These are phyloP conservation scores for Drosophila atroscutellata DNA, from an alignment of 2,888 invertebrate genomes.

Conservation along the genomic window DNA sequence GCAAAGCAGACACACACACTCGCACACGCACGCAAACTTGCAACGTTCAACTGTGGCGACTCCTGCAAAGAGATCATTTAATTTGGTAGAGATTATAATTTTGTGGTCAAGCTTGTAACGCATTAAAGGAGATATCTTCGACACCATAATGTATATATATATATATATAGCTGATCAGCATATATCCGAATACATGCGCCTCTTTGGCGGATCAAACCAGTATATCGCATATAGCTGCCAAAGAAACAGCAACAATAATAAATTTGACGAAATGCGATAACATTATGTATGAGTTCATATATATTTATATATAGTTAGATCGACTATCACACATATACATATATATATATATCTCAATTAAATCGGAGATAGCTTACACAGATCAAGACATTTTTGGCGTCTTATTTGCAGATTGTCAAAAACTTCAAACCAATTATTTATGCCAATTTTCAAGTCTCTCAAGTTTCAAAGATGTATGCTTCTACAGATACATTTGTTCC, in stretches of 20 bases:
- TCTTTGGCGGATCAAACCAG: too few relatives aligned
- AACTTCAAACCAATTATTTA: not conserved
- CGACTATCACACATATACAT: too few relatives aligned
- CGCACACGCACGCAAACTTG: conserved; percentile 18
- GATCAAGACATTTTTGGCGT: not conserved
- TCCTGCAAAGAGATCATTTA: conserved; percentile 30
- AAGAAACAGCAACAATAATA: not conserved
- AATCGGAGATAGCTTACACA: not conserved
- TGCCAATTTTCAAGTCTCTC: not conserved
- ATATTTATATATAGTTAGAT: too few relatives aligned
- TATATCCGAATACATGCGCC: not conserved
- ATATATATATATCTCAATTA: not conserved
- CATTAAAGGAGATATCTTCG: not conserved
- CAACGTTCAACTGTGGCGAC: conserved; percentile 31
- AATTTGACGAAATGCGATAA: too few relatives aligned
- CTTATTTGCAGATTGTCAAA: not conserved
- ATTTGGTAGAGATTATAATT: not conserved
- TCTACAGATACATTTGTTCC: not conserved
- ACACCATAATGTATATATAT: not conserved
- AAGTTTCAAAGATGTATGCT: not conserved
- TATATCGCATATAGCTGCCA: too few relatives aligned
- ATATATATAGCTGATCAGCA: not conserved
- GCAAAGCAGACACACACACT: conserved; percentile 7
- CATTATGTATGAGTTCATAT: too few relatives aligned
- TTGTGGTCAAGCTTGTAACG: not conserved